phyloP scores from a whole-genome alignment of 2,888 invertebrate species.

The Camponotus fellah region DNA sequence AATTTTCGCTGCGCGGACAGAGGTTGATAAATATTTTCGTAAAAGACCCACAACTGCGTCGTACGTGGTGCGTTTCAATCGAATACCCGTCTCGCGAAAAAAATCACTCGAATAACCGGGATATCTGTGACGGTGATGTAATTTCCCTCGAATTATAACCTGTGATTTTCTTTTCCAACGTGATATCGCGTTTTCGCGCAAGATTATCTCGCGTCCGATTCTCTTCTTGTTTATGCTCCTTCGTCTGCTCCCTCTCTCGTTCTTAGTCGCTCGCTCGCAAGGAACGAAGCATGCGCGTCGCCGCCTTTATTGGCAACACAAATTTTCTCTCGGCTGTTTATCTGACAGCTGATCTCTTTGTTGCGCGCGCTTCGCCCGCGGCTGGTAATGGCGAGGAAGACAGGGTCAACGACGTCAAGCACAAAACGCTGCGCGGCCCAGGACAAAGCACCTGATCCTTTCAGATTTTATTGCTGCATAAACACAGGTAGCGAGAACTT shows the following conservation, averaged over 20 bases:
- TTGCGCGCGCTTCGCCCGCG: conserved; percentile 56
- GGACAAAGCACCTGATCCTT: conserved; percentile 71
- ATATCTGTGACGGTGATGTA: not conserved
- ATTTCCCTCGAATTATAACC: not conserved
- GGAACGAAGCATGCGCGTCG: conserved; percentile 52
- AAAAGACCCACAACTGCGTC: not conserved
- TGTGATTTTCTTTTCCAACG: not conserved
- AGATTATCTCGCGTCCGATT: conserved; percentile 38
- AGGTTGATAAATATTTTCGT: conserved; percentile 30
- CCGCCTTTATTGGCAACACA: conserved; percentile 62
- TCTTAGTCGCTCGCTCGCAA: conserved; percentile 29
- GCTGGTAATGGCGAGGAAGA: conserved; percentile 58
- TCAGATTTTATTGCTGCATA: conserved; percentile 60
- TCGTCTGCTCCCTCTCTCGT: not conserved
- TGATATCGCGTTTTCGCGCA: conserved; percentile 16
- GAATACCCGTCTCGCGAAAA: not conserved
- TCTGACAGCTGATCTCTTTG: conserved; percentile 64
- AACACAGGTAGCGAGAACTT: conserved; percentile 69
- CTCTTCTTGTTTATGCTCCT: conserved; percentile 1
- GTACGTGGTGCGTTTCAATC: not conserved
- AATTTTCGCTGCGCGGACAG: conserved; percentile 21
- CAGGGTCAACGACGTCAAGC: conserved; percentile 59
- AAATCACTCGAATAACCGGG: not conserved
- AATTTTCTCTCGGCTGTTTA: conserved; percentile 60
- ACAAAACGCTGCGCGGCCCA: conserved; percentile 57